A percentile compares a stretch with the other conserved stretches of the same genome.
These are phyloP conservation scores for Tangachromis dhanisi DNA, from an alignment of 2,113 vertebrate species.

Conservation along the genomic window DNA sequence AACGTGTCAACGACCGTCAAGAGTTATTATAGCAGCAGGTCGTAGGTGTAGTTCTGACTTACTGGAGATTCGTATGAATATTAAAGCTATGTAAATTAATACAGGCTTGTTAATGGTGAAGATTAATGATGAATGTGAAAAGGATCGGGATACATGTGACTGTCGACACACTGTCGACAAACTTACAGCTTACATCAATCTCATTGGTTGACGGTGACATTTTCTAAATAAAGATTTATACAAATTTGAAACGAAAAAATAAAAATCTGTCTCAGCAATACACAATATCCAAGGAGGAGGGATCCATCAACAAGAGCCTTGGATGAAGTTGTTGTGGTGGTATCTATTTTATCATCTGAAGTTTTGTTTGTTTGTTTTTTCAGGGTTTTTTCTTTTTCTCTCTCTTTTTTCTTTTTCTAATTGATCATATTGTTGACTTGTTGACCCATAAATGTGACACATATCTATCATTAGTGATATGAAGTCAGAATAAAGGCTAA, in stretches of 20 bases:
- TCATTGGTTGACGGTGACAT: not conserved
- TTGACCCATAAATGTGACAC: not conserved
- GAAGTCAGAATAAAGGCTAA: not conserved
- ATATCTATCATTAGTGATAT: not conserved
- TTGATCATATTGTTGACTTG: not conserved
- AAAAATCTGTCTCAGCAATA: not conserved
- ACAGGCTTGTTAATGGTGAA: accelerated
- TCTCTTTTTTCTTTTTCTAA: not conserved
- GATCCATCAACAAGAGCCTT: not conserved
- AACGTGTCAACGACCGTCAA: not conserved
- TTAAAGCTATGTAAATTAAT: not conserved
- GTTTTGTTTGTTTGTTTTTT: not conserved
- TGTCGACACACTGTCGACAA: not conserved
- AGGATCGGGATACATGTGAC: not conserved
- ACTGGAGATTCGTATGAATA: not conserved
- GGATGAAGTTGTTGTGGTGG: not conserved
- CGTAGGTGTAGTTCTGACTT: not conserved
- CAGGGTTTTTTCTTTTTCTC: not conserved
- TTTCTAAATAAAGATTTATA: not conserved
- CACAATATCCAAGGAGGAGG: not conserved
- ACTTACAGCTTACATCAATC: not conserved
- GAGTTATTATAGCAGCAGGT: not conserved
- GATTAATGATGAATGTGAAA: not conserved
- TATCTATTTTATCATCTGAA: not conserved
- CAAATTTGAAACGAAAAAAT: not conserved